These are phyloP conservation scores for Chloebia gouldiae DNA, from an alignment of 2,113 vertebrate genomes.

Conservation along the genomic window DNA sequence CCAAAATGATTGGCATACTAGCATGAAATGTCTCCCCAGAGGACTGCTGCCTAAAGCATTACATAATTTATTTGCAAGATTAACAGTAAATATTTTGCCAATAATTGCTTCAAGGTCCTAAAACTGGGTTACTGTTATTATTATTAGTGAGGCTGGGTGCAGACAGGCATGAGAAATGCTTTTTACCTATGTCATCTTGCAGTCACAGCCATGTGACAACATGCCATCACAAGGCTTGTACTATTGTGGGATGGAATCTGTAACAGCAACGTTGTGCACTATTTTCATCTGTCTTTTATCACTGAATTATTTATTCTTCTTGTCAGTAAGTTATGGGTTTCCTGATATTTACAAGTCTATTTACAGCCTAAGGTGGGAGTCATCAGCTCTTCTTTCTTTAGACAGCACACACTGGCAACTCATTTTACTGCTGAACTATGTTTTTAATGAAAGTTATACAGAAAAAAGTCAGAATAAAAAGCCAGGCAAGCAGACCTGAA, in stretches of 20 bases:
- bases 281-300: background rate
- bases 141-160: background rate
- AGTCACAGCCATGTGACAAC: background rate
- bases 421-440: background rate
- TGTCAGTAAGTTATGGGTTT: background rate
- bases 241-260: background rate
- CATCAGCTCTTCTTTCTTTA: background rate
- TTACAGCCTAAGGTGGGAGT: background rate
- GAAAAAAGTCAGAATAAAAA: background rate
- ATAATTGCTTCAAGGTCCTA: background rate
- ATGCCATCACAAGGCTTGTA: background rate
- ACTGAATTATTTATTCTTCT: constrained; percentile 20
- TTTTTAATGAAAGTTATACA: background rate
- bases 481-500: background rate
- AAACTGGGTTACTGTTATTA: background rate
- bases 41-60: background rate
- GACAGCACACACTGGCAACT: background rate
- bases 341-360: background rate
- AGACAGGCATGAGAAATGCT: background rate
- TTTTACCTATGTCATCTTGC: background rate
- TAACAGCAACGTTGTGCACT: background rate
- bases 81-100: background rate
- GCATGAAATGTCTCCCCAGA: background rate
- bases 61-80: background rate
- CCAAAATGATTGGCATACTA: rapidly evolving